Base-by-base conservation (phyloP, 2,888 invertebrate genomes). In the Pandemis corylana region DNA sequence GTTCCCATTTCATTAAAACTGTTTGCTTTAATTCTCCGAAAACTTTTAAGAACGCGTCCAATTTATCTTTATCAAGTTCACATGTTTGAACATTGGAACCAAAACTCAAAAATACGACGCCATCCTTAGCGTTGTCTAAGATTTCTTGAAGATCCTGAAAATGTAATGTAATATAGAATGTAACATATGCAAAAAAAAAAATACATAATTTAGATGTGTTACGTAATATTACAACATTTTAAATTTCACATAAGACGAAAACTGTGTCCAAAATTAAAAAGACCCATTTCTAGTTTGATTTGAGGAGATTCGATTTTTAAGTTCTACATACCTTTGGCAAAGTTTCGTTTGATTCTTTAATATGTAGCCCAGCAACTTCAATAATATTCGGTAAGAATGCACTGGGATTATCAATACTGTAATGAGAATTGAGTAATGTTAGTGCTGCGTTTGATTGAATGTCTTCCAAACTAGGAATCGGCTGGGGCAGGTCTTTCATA, bases 1-100 rank as follows among this genome's bases (percentile, higher is more conserved):
- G 90, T 78, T 95, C 95, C 84, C 91, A 95, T 80, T 95, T 95
- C 95, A 95, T 95, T 3, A 95, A 77, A n/a, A 95, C 91, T 65
- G 88, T 87, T 77, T 94, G 91, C 73, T 93, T 91, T 0, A 95
- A 80, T 75, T 87, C 82, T 5, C 89, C 81, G 76, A 95, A 95
- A 1, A 91, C 92, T 7, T 89, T 85, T 0, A 94, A 51, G 64
- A 82, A 74, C 7, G 80, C 81, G 51, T 83, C 76, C 20, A 84
- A 61, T 51, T 81, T 85, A 9, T 84, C 80, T 12, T 79, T 72
- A 20, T 84, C 82, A 76, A 90, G 73, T 28, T 83, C 79, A 7
- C 81, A 78, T 36, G 83, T 81, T 73, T 83, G 82, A 6, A 88
- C 78, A 36, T 84, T 82, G 2, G 90, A 87, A 6, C 91, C 91